Percentiles rank a stretch among this genome's conserved stretches.
These are phyloP conservation scores for Pseudotriccus pelzelni DNA, from an alignment of 2,797 vertebrate genomes.

Conservation along the genomic window DNA sequence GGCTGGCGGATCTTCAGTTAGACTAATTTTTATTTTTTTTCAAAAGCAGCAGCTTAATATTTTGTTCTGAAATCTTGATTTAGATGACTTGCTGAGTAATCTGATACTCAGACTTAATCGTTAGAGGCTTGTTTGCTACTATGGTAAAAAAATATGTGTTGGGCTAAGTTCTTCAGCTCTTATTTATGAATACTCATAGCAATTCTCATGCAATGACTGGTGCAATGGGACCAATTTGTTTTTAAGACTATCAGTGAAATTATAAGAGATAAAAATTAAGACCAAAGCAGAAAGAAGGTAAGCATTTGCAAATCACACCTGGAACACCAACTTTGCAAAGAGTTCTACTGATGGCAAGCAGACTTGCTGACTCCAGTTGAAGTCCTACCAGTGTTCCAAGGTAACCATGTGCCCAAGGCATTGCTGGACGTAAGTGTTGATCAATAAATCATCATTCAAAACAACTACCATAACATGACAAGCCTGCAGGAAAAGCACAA, in stretches of 20 bases:
- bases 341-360: not conserved
- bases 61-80: not conserved
- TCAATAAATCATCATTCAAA: not conserved
- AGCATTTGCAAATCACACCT: not conserved
- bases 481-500: not conserved
- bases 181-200: not conserved
- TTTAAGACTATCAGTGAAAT: not conserved
- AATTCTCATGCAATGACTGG: not conserved
- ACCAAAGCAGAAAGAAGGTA: not conserved
- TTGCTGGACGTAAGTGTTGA: not conserved
- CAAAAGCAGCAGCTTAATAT: not conserved
- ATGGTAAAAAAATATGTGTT: not conserved
- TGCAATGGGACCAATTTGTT: not conserved
- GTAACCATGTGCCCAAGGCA: not conserved
- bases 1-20: not conserved
- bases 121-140: not conserved
- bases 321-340: not conserved
- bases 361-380: not conserved
- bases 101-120: not conserved
- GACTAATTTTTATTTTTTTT: not conserved
- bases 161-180: not conserved
- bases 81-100: not conserved
- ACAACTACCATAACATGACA: not conserved
- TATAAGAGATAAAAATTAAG: not conserved
- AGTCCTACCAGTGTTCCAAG: not conserved